phyloP scores from a whole-genome alignment of 2,113 vertebrate species.

The Tetrax tetrax region DNA sequence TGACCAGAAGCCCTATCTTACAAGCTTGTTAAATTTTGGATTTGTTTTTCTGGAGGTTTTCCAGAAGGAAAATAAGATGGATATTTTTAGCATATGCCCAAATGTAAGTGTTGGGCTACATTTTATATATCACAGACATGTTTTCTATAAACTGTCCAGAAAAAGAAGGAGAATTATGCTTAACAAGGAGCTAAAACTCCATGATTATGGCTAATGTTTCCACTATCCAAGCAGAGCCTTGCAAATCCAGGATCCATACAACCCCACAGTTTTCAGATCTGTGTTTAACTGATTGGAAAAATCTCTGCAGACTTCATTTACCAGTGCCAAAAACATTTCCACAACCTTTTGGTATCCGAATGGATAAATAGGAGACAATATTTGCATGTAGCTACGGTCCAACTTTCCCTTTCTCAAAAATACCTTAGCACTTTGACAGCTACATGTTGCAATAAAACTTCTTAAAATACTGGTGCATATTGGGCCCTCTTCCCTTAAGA shows the following conservation, averaged over 20 bases:
- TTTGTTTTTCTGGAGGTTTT: background rate
- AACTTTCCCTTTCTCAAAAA: background rate
- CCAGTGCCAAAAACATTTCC: background rate
- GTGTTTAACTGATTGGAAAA: background rate
- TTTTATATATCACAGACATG: background rate
- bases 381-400: background rate
- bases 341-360: background rate
- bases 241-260: background rate
- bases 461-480: background rate
- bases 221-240: background rate
- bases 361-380: background rate
- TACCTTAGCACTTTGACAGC: background rate
- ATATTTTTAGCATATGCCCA: background rate
- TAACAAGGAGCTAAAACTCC: background rate
- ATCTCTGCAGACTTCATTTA: background rate
- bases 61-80: background rate
- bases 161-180: background rate
- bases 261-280: background rate
- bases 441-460: background rate
- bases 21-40: background rate
- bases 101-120: background rate
- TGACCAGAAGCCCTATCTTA: background rate
- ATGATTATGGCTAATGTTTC: background rate
- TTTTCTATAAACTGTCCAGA: background rate
- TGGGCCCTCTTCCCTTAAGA: background rate